Evolutionary conservation across 2,113 vertebrate species (phyloP).

Genomic region (Boulengeromyrus knoepffleri): DNA sequence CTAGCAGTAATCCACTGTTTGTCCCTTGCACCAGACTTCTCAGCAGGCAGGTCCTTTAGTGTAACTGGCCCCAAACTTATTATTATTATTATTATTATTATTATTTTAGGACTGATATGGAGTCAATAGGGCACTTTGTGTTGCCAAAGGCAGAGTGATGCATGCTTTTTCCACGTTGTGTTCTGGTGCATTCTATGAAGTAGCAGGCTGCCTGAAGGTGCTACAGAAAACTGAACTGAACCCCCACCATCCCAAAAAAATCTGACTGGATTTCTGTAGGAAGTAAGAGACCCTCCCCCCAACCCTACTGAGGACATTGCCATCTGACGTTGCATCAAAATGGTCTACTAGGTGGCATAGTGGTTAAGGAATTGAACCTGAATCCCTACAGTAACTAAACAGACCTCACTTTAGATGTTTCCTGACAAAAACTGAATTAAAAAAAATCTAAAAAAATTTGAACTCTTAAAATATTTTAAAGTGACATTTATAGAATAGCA

Average conservation of each 20-base stretch:
- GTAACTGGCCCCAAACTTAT: not conserved
- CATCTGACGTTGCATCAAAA: not conserved
- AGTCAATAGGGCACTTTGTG: not conserved
- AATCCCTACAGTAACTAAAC: not conserved
- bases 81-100: not conserved
- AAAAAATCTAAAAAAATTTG: not conserved
- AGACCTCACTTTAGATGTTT: not conserved
- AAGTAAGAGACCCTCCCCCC: not conserved
- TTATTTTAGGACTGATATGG: not conserved
- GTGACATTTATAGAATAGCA: not conserved
- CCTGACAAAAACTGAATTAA: not conserved
- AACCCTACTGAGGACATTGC: not conserved
- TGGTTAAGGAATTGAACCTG: not conserved
- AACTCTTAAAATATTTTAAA: not conserved
- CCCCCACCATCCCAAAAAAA: not conserved
- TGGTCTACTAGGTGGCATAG: not conserved
- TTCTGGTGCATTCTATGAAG: not conserved
- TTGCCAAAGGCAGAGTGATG: not conserved
- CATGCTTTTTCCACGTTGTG: not conserved
- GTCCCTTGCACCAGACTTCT: not conserved
- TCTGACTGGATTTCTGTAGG: not conserved
- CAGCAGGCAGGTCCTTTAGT: not conserved
- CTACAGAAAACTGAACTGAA: not conserved
- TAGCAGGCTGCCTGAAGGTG: not conserved
- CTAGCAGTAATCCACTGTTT: not conserved